Evolutionary conservation across 2,888 invertebrate genomes (phyloP).

Genomic region (Margaritifera margaritifera): DNA sequence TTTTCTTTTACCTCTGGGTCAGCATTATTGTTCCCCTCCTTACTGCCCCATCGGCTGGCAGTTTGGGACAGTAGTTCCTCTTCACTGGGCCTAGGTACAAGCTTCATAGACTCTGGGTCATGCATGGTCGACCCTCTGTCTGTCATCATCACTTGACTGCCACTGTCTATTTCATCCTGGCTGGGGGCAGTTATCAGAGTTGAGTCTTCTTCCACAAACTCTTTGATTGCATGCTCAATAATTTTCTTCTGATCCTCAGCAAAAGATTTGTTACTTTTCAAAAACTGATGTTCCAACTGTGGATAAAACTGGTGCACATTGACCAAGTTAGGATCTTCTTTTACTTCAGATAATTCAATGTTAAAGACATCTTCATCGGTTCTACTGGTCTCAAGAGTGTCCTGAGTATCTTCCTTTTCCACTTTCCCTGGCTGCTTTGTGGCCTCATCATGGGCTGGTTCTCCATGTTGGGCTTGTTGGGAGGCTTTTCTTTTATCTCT

Average conservation of each 20-base stretch:
- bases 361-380: conserved; percentile 35
- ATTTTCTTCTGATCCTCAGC: conserved; percentile 32
- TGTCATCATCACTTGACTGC: neutral
- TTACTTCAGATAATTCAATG: conserved; percentile 33
- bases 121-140: neutral
- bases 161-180: conserved; percentile 12
- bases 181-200: conserved; percentile 8
- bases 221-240: conserved; percentile 40
- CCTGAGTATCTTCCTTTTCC: neutral
- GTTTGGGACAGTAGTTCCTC: conserved; percentile 7
- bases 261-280: conserved; percentile 36
- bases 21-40: conserved; percentile 43
- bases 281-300: conserved; percentile 53
- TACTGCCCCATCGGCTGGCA: conserved; percentile 28
- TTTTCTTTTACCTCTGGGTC: conserved; percentile 34
- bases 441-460: neutral
- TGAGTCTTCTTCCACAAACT: conserved; percentile 34
- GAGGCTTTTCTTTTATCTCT: too few species aligned
- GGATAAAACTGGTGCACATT: conserved; percentile 67
- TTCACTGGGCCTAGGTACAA: conserved; percentile 14
- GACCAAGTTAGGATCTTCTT: conserved; percentile 44
- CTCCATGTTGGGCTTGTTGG: neutral
- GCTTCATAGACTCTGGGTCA: conserved; percentile 11
- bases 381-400: too few species aligned
- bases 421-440: neutral